These are phyloP conservation scores for Boulengeromyrus knoepffleri DNA, from an alignment of 2,113 vertebrate genomes.

Conservation along the genomic window DNA sequence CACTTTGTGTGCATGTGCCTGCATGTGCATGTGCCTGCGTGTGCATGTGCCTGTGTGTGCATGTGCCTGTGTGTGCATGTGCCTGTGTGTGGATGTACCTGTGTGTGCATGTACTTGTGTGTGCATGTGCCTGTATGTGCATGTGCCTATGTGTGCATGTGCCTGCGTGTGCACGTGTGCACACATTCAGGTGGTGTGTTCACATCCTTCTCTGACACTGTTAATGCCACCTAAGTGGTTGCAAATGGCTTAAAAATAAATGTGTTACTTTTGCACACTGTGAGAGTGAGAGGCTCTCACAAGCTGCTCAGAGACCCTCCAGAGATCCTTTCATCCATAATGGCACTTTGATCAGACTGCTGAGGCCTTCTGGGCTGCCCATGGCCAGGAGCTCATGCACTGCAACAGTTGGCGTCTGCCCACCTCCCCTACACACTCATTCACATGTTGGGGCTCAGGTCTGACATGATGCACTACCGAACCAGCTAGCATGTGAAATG, in stretches of 20 bases:
- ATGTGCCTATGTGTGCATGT: no score
- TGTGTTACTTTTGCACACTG: background rate
- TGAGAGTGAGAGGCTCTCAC: background rate
- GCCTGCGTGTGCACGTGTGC: background rate
- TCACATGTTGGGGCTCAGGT: background rate
- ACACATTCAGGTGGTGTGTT: background rate
- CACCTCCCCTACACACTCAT: background rate
- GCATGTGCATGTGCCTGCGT: no score
- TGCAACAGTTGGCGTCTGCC: background rate
- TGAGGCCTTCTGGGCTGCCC: background rate
- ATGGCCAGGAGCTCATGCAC: background rate
- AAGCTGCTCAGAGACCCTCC: background rate
- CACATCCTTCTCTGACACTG: background rate
- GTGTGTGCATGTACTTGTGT: background rate
- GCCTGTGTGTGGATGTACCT: fast-evolving
- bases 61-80: background rate
- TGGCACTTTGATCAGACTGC: background rate
- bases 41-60: no score
- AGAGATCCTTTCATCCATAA: slow-evolving; percentile 15
- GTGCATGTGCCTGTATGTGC: no score
- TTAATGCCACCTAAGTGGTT: background rate
- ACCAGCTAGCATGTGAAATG: background rate
- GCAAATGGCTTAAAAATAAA: slow-evolving; percentile 7
- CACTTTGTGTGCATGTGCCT: background rate
- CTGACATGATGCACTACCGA: background rate